Base-by-base conservation (phyloP, 1,140 invertebrate genomes). In the Tetraneura akinire region DNA sequence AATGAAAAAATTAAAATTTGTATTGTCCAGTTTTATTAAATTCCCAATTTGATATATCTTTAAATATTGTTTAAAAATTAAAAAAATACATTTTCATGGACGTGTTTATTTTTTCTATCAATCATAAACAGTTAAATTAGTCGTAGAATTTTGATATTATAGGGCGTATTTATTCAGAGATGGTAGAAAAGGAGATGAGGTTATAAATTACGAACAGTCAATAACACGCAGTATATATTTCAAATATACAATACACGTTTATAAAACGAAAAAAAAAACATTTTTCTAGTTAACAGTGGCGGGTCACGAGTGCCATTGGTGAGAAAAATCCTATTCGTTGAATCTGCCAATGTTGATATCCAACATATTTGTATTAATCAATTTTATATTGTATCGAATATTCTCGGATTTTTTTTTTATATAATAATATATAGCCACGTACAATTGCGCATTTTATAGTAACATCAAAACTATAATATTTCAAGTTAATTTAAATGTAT, bases 51-150 rank as follows among this genome's bases (percentile, higher is more conserved):
- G 26, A 18, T 29, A n/a, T 37, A 62, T 29, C 14, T 18, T 62
- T 16, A 32, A 32, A 14, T 62, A 9, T 60, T 60, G 26, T 37
- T 18, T 9, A 64, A 64, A 14, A 64, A 37, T 37, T 37, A 1
- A 13, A 42, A 11, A 66, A 66, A 42, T 18, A 66, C n/a, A n/a
- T n/a, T n/a, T 66, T 32, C 60, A 62, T 62, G 26, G 32, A 32
- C 10, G 16, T 62, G 9, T 62, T 6, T 0, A 29, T 14, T n/a
- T 37, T 1, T 47, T 64, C n/a, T 32, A 64, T 64, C 29, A 64
- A 64, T 64, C 62, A 64, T 37, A 64, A 64, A 64, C 29, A n/a
- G 37, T 64, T 32, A 0, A 26, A 62, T 32, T 62, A n/a, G 10
- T 26, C 1, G 5, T 16, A 64, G 29, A 32, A 37, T 37, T 64